Evolutionary conservation across 2,113 vertebrate genomes (phyloP).

Genomic region (Pyxicephalus adspersus): DNA sequence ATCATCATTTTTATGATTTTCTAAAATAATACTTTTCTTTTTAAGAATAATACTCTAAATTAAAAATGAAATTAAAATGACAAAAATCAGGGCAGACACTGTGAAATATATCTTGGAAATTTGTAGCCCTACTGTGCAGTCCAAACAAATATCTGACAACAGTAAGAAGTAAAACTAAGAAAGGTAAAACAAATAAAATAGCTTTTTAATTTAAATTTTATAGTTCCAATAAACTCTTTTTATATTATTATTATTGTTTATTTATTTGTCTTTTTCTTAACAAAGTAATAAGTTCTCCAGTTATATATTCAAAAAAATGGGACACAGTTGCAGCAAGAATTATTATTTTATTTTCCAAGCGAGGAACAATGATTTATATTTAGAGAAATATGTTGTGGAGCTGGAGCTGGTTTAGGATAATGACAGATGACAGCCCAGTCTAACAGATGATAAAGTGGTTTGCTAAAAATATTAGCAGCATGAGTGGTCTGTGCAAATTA

Average conservation of each 20-base stretch:
- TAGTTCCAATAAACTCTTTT: no score
- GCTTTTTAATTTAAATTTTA: no score
- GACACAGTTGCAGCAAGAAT: not conserved
- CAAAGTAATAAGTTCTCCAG: not conserved
- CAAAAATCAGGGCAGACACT: no score
- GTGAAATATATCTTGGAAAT: no score
- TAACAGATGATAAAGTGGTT: constrained; percentile 14
- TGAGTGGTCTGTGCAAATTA: constrained; percentile 23
- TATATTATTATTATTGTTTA: no score
- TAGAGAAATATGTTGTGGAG: not conserved
- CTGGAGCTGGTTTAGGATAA: not conserved
- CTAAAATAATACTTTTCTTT: no score
- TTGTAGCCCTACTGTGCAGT: no score
- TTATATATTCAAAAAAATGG: not conserved
- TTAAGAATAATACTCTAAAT: no score
- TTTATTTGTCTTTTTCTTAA: no score
- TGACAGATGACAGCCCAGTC: constrained; percentile 17
- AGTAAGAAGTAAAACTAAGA: not conserved
- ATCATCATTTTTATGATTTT: no score
- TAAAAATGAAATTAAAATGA: no score
- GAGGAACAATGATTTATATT: constrained; percentile 6
- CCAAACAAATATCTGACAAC: not conserved
- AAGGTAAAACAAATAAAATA: not conserved
- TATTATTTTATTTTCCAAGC: not conserved
- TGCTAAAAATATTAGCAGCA: constrained; percentile 27